Evolutionary conservation across 2,797 vertebrate genomes (phyloP).

Genomic region (Sphenopsis melanotis): DNA sequence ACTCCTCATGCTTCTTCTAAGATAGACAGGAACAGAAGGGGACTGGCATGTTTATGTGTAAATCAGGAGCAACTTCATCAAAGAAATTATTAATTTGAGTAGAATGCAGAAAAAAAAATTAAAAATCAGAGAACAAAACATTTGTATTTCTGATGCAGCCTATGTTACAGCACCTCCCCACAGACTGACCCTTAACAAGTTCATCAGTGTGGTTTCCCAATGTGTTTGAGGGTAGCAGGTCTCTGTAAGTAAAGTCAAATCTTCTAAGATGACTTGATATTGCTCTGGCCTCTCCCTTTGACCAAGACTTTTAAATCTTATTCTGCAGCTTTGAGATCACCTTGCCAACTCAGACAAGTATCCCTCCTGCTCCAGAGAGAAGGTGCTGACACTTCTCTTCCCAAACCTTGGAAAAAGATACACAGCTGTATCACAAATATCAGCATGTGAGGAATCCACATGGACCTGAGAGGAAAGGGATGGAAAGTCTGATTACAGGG

Average conservation of each 20-base stretch:
- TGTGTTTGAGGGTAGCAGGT: neutral
- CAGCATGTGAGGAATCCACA: accelerated
- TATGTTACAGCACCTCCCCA: neutral
- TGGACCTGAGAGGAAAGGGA: neutral
- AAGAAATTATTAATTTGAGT: neutral
- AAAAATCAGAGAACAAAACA: neutral
- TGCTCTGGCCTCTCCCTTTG: neutral
- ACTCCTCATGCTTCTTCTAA: neutral
- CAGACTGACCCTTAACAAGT: neutral
- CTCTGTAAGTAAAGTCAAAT: neutral
- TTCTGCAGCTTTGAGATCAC: neutral
- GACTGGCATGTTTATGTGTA: neutral
- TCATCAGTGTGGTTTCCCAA: neutral
- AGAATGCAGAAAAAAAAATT: neutral
- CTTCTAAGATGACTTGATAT: neutral
- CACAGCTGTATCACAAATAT: neutral
- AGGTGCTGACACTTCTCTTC: neutral
- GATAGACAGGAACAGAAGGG: neutral
- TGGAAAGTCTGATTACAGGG: neutral
- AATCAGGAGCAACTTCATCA: neutral
- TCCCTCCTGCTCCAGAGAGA: neutral
- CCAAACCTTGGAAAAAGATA: neutral
- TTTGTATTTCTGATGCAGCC: neutral
- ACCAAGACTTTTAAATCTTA: neutral
- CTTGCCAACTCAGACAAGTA: neutral